A percentile compares a stretch with the other conserved stretches of the same genome.
phyloP scores from a whole-genome alignment of 2,888 invertebrate genomes.

The Monopis laevigella region DNA sequence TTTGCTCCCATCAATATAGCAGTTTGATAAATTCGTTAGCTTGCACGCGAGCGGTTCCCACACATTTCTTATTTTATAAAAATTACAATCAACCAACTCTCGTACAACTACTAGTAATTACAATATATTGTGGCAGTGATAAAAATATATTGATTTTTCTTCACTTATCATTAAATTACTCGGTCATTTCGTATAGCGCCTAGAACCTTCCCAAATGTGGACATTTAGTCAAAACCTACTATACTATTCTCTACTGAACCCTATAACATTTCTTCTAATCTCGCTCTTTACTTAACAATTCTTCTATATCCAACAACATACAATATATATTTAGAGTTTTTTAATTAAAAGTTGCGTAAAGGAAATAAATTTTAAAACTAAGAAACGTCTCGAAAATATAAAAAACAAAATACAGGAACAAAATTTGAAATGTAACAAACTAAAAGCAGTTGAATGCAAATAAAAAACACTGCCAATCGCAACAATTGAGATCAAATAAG shows the following conservation, averaged over 20 bases:
- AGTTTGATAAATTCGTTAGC: background rate
- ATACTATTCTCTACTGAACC: too few species aligned
- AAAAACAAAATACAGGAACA: background rate
- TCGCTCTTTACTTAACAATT: slow-evolving; percentile 17
- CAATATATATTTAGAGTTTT: background rate
- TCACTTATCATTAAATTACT: slow-evolving; percentile 14
- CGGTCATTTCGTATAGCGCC: slow-evolving; percentile 37
- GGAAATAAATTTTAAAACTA: background rate
- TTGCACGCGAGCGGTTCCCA: background rate
- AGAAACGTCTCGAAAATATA: too few species aligned
- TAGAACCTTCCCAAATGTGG: too few species aligned
- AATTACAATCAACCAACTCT: background rate
- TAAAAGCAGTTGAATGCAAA: background rate
- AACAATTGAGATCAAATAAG: slow-evolving; percentile 55
- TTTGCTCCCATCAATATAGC: slow-evolving; percentile 1
- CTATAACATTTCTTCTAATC: too few species aligned
- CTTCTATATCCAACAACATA: background rate
- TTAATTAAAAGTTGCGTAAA: background rate
- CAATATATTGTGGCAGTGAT: slow-evolving; percentile 53
- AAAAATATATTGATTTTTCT: slow-evolving; percentile 48
- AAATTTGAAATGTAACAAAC: background rate
- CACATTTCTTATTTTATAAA: background rate
- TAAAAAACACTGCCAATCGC: background rate
- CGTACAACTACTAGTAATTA: background rate
- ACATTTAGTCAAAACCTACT: too few species aligned